Evolutionary conservation across 2,797 vertebrate genomes (phyloP).

Genomic region (Takifugu rubripes): DNA sequence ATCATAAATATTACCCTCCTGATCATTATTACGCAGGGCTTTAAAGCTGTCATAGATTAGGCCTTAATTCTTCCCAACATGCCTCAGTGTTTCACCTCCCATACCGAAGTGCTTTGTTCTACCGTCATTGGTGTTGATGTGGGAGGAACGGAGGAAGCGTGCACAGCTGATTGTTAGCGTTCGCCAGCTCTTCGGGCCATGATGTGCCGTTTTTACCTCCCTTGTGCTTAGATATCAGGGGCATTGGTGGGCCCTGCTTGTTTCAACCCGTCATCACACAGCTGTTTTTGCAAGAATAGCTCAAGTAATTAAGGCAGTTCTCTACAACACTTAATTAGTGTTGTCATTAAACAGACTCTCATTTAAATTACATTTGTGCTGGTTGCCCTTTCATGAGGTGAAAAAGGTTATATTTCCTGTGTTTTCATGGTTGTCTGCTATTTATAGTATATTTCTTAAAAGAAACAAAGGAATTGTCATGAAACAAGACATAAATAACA

Average conservation of each 20-base stretch:
- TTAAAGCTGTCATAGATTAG: conserved; percentile 41
- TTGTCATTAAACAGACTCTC: too few species aligned
- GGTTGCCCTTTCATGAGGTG: too few species aligned
- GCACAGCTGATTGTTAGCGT: conserved; percentile 24
- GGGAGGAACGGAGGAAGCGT: conserved; percentile 15
- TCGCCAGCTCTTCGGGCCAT: conserved; percentile 39
- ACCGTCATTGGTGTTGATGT: conserved; percentile 52
- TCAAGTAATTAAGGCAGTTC: too few species aligned
- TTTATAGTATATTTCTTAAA: conserved; percentile 9
- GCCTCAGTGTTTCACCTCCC: conserved; percentile 42
- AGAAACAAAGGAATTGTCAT: conserved; percentile 5
- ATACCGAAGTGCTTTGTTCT: conserved; percentile 64
- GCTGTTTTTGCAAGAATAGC: background rate
- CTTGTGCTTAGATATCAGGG: conserved; percentile 60
- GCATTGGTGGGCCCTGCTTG: conserved; percentile 41
- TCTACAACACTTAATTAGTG: too few species aligned
- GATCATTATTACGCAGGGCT: conserved; percentile 36
- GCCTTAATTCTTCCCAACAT: conserved; percentile 50
- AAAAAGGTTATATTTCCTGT: conserved; percentile 34
- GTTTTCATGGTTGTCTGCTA: conserved; percentile 20
- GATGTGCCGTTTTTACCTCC: conserved; percentile 36
- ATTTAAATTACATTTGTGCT: too few species aligned
- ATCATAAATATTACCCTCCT: conserved; percentile 16
- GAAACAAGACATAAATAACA: conserved; percentile 13
- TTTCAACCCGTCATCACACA: conserved; percentile 10